Evolutionary conservation across 2,797 vertebrate species (phyloP).

Genomic region (Poliocrania exsul): DNA sequence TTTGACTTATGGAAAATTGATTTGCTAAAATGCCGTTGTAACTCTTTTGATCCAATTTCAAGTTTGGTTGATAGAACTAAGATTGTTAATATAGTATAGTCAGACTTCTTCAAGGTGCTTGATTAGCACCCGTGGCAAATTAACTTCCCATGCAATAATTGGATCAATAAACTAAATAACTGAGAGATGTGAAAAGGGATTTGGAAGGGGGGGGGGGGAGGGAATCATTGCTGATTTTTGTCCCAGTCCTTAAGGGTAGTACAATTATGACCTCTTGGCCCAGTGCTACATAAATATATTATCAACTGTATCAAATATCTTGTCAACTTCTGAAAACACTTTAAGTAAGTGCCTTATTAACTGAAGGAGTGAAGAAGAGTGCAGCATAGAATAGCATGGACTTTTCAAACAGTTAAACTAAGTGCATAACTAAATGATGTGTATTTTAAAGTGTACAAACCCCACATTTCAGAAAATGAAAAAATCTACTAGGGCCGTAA

Average conservation of each 20-base stretch:
- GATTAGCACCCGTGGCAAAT: not conserved
- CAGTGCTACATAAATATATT: not conserved
- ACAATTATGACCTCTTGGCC: not conserved
- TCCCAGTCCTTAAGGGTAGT: not conserved
- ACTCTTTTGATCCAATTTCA: not conserved
- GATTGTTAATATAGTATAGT: not conserved
- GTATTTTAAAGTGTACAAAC: not conserved
- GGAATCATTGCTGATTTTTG: not conserved
- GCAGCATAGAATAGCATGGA: not conserved
- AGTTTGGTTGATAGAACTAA: not conserved
- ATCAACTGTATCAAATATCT: not conserved
- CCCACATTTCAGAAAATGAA: not conserved
- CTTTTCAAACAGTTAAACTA: not conserved
- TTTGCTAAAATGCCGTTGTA: not conserved
- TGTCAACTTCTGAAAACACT: not conserved
- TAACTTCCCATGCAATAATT: not conserved
- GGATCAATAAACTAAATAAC: not conserved
- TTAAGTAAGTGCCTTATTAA: not conserved
- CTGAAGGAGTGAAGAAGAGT: not conserved
- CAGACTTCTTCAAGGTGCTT: not conserved
- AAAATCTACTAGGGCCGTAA: not conserved
- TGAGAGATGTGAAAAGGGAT: not conserved
- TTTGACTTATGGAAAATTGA: not conserved
- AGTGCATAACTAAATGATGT: not conserved
- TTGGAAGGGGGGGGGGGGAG: not conserved